Conservation (phyloP, 1,140 invertebrate genomes). For the Drosophila bipectinata region DNA sequence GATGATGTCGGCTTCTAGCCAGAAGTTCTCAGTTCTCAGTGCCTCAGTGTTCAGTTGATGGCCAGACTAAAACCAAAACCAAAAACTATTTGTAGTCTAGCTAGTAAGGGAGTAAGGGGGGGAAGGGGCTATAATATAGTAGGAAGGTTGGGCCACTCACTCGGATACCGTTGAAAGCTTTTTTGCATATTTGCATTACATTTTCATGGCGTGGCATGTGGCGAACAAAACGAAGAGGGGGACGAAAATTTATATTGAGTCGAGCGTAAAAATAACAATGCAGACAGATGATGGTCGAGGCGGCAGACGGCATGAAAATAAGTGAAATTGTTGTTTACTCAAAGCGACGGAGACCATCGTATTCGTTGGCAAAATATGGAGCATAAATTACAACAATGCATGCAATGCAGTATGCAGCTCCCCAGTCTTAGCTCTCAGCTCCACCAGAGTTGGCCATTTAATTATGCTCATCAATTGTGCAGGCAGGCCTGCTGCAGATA, state of each 20-base stretch:
- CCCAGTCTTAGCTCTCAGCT: constrained; percentile 15
- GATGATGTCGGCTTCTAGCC: constrained; percentile 66
- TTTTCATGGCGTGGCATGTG: constrained; percentile 75
- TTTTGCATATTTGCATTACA: constrained; percentile 79
- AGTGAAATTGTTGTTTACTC: constrained; percentile 82
- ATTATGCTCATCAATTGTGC: constrained; percentile 79
- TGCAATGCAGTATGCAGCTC: constrained; percentile 43
- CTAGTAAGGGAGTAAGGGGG: constrained; percentile 21
- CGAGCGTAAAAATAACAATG: constrained; percentile 82
- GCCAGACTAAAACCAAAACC: constrained; percentile 43
- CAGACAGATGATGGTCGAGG: constrained; percentile 60
- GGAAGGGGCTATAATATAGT: neutral
- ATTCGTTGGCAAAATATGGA: constrained; percentile 55
- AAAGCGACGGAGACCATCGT: constrained; percentile 40
- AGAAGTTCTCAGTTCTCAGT: constrained; percentile 19
- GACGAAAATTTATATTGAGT: constrained; percentile 77
- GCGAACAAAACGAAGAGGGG: constrained; percentile 39
- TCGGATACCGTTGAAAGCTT: constrained; percentile 68
- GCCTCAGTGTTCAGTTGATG: constrained; percentile 8
- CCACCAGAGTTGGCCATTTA: constrained; percentile 56
- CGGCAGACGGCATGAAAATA: constrained; percentile 79
- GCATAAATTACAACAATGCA: constrained; percentile 79
- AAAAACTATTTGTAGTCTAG: constrained; percentile 64
- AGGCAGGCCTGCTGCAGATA: constrained; percentile 25
- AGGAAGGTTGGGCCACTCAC: constrained; percentile 6